A percentile compares a stretch with the other conserved stretches of the same genome.
Evolutionary conservation across 2,113 vertebrate species (phyloP).

Genomic region (Tylochromis polylepis): DNA sequence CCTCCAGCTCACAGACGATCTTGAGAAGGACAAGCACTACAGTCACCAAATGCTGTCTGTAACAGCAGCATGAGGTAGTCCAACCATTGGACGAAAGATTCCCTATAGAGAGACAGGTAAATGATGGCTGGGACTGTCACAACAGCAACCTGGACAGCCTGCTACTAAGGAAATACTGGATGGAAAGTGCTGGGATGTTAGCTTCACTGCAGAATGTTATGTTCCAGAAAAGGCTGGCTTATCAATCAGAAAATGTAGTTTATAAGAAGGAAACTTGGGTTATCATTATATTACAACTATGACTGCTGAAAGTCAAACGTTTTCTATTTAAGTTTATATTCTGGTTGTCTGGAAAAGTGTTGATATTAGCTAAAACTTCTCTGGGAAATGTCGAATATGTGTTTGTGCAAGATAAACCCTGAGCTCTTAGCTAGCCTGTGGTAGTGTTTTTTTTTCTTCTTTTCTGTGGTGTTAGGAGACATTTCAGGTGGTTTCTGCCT

Average conservation of each 20-base stretch:
- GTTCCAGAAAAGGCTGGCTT: background rate
- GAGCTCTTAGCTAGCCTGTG: background rate
- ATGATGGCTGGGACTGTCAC: background rate
- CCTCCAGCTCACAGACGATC: background rate
- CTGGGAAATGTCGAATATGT: background rate
- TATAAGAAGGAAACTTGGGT: no score
- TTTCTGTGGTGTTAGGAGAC: background rate
- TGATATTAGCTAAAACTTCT: background rate
- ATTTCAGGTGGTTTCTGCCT: background rate
- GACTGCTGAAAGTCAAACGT: background rate
- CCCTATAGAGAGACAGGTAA: background rate
- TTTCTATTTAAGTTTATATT: background rate
- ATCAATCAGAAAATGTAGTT: background rate
- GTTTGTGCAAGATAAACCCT: no score
- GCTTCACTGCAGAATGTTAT: background rate
- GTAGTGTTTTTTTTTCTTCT: background rate
- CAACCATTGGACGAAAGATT: background rate
- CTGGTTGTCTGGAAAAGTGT: background rate
- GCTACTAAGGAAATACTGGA: background rate
- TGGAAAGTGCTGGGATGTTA: background rate
- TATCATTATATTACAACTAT: background rate
- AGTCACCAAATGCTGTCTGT: background rate
- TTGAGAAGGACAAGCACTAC: background rate
- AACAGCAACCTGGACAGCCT: background rate
- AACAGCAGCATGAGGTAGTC: background rate